Evolutionary conservation across 2,888 invertebrate species (phyloP).

Genomic region (Schizotus pectinicornis): DNA sequence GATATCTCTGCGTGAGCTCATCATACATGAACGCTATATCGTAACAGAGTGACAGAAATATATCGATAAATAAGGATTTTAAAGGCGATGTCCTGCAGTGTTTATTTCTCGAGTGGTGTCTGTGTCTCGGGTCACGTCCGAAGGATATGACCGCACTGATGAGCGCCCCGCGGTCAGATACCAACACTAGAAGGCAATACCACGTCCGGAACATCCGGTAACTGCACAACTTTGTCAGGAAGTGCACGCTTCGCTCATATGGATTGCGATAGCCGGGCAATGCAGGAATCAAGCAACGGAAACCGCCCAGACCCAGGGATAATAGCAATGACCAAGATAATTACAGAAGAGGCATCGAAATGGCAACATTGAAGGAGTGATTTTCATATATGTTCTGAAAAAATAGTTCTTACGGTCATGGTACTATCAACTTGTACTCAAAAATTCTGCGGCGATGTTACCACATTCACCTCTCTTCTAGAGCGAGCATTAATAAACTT

Average conservation of each 20-base stretch:
- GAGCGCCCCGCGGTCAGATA: constrained; percentile 40
- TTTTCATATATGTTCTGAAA: too few species aligned
- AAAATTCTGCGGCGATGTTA: too few species aligned
- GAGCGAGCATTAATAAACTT: too few species aligned
- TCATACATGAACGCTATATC: constrained; percentile 17
- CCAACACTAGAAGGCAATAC: constrained; percentile 33
- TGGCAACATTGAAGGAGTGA: too few species aligned
- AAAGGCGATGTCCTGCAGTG: constrained; percentile 17
- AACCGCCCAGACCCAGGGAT: too few species aligned
- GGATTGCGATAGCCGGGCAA: neutral
- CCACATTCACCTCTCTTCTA: too few species aligned
- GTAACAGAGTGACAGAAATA: constrained; percentile 16
- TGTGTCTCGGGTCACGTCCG: constrained; percentile 37
- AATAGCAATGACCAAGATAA: too few species aligned
- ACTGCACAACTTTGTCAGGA: constrained; percentile 17
- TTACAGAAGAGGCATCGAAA: too few species aligned
- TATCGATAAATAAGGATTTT: constrained; percentile 21
- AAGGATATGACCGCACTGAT: constrained; percentile 40
- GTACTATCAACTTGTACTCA: too few species aligned
- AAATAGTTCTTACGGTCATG: too few species aligned
- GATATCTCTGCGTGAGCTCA: constrained; percentile 17
- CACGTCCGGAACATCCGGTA: constrained; percentile 34
- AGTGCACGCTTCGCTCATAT: constrained; percentile 18
- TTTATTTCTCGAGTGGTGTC: constrained; percentile 23
- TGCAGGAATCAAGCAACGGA: too few species aligned